A percentile compares a stretch with the other conserved stretches of the same genome.
Evolutionary conservation across 2,888 invertebrate genomes (phyloP).

Genomic region (Masnerella sp.): DNA sequence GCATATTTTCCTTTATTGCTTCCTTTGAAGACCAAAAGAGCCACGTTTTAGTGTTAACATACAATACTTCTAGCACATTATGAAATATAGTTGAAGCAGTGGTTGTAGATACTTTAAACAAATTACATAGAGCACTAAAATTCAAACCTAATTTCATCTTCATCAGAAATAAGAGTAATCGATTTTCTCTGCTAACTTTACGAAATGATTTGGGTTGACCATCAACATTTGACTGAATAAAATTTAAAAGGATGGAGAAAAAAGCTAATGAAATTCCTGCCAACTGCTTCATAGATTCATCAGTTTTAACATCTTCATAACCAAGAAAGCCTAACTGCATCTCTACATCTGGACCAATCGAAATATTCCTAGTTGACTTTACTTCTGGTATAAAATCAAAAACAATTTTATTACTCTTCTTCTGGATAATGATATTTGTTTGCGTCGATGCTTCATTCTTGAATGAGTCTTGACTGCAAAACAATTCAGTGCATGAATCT

Average conservation of each 20-base stretch:
- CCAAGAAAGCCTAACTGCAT: slow-evolving; percentile 2
- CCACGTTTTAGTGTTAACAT: slow-evolving; percentile 1
- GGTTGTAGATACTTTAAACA: slow-evolving; percentile 19
- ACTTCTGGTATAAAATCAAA: neutral
- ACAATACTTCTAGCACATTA: slow-evolving; percentile 33
- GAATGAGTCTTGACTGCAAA: slow-evolving; percentile 1
- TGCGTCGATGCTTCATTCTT: slow-evolving; percentile 8
- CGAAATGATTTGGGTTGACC: slow-evolving; percentile 9
- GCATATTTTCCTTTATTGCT: too few relatives aligned
- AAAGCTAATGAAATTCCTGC: slow-evolving; percentile 16
- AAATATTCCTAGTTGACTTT: slow-evolving; percentile 2
- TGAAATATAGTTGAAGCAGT: slow-evolving; percentile 54
- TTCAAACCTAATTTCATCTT: slow-evolving; percentile 48
- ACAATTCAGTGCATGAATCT: slow-evolving; percentile 1
- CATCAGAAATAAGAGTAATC: slow-evolving; percentile 26
- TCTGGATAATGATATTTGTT: slow-evolving; percentile 4
- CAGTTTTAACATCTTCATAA: slow-evolving; percentile 5
- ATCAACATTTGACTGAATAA: slow-evolving; percentile 16
- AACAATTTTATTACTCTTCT: neutral
- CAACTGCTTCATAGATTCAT: neutral
- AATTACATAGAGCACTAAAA: slow-evolving; percentile 37
- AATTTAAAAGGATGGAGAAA: slow-evolving; percentile 28
- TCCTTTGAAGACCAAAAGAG: too few relatives aligned
- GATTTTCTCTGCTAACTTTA: slow-evolving; percentile 17
- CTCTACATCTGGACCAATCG: slow-evolving; percentile 4